Evolutionary conservation across 2,113 vertebrate genomes (phyloP).

Genomic region (Argyrosomus japonicus): DNA sequence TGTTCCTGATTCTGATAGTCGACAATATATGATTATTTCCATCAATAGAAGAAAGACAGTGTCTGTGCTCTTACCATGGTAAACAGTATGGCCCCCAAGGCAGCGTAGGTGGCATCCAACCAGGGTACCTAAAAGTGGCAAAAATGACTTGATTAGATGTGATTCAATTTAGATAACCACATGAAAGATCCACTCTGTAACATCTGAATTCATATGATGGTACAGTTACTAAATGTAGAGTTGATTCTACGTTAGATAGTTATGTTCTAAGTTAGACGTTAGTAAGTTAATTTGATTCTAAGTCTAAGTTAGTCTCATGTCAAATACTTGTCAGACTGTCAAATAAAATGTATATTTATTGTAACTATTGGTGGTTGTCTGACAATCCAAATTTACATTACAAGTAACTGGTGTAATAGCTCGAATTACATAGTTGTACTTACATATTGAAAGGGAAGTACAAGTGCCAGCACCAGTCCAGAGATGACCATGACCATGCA

Average conservation of each 20-base stretch:
- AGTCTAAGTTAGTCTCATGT: neutral
- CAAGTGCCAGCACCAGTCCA: slow-evolving; percentile 87
- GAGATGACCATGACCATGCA: slow-evolving; percentile 90
- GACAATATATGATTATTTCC: neutral
- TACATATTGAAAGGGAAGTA: slow-evolving; percentile 91
- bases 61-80: slow-evolving; percentile 87
- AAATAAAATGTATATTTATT: neutral
- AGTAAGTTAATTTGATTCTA: no score
- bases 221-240: neutral
- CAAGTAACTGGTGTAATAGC: neutral
- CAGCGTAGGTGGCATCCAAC: slow-evolving; percentile 89
- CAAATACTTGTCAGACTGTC: neutral
- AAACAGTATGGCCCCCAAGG: slow-evolving; percentile 90
- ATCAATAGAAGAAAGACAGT: neutral
- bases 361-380: neutral
- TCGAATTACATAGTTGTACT: slow-evolving; percentile 65
- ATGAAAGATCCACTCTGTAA: neutral
- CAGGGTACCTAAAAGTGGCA: slow-evolving; percentile 87
- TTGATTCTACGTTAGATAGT: neutral
- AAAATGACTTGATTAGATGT: slow-evolving; percentile 5
- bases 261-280: no score
- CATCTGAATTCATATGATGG: neutral
- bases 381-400: neutral
- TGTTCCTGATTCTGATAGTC: neutral
- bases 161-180: neutral